Evolutionary conservation across 2,888 invertebrate species (phyloP).

Genomic region (Mylabris sibirica): DNA sequence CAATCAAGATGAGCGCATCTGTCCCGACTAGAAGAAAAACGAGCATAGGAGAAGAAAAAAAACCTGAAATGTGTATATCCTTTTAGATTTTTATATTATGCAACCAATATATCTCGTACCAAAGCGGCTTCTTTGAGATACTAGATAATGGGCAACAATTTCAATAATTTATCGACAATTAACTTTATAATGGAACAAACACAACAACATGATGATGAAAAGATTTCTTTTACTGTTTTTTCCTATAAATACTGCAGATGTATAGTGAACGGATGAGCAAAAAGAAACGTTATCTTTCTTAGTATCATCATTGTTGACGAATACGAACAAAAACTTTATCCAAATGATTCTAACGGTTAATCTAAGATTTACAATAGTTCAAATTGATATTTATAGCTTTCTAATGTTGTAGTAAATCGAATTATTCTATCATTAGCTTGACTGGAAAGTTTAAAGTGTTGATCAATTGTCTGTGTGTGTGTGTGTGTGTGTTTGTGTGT

Average conservation of each 20-base stretch:
- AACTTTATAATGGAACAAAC: constrained; percentile 33
- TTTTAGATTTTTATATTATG: constrained; percentile 50
- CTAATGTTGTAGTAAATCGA: not conserved
- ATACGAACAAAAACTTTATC: not conserved
- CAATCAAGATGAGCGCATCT: constrained; percentile 8
- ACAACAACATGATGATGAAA: constrained; percentile 15
- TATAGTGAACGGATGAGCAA: not conserved
- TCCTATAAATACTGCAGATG: not conserved
- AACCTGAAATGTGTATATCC: constrained; percentile 8
- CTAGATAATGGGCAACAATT: constrained; percentile 53
- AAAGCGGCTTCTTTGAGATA: constrained; percentile 54
- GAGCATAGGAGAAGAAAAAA: not conserved
- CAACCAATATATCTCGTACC: constrained; percentile 53
- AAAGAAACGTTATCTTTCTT: not conserved
- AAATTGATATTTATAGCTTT: not conserved
- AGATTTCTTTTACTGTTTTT: constrained; percentile 1
- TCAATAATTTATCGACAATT: constrained; percentile 58
- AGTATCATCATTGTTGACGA: not conserved
- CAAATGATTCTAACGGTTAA: not conserved
- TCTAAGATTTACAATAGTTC: not conserved
- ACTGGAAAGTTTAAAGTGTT: not conserved
- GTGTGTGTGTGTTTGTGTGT: too few species aligned
- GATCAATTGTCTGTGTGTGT: not conserved
- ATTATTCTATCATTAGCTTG: not conserved
- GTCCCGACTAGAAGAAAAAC: not conserved